Conservation (phyloP, 1,140 invertebrate genomes). For the Microplitis mediator region DNA sequence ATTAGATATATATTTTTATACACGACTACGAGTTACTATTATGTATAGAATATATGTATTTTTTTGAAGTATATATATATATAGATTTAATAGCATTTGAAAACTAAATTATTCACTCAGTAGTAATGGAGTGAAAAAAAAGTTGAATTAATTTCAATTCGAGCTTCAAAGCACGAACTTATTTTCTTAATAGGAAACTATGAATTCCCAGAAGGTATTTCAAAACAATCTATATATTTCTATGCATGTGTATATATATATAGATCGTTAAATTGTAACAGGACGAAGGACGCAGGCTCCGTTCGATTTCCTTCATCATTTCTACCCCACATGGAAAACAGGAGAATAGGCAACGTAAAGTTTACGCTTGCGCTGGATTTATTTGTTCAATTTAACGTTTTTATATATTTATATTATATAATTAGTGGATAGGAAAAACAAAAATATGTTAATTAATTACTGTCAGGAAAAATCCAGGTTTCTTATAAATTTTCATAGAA, state of each 20-base stretch:
- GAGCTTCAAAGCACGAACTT: conserved; percentile 54
- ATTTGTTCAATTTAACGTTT: background rate
- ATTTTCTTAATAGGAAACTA: conserved; percentile 50
- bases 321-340: background rate
- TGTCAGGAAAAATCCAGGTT: no score
- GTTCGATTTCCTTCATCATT: background rate
- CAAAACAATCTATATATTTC: background rate
- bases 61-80: no score
- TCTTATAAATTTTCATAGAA: no score
- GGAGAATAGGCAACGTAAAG: background rate
- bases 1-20: no score
- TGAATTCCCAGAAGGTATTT: background rate
- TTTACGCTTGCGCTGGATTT: background rate
- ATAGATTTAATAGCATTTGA: no score
- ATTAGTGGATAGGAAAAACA: no score
- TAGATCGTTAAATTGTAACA: no score
- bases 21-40: no score
- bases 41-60: no score
- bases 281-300: background rate
- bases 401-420: no score
- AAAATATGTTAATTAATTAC: no score
- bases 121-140: conserved; percentile 18
- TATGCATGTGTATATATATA: background rate
- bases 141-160: conserved; percentile 53
- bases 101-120: no score